A percentile compares a stretch with the other conserved stretches of the same genome.
Evolutionary conservation across 2,888 invertebrate species (phyloP).

Genomic region (Eristalinus sepulchralis): DNA sequence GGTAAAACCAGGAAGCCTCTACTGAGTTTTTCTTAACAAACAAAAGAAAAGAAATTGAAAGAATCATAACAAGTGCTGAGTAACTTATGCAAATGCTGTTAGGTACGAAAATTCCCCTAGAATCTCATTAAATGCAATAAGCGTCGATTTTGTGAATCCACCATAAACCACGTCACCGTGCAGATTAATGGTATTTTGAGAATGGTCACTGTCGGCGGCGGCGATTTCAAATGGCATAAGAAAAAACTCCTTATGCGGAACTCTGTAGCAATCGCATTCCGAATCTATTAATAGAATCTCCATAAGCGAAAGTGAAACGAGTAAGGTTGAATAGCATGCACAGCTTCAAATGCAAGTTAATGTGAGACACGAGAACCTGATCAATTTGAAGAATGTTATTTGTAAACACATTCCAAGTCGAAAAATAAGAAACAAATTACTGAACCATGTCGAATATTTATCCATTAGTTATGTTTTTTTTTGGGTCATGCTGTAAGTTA

Average conservation of each 20-base stretch:
- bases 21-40: too few relatives aligned
- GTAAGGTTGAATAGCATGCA: neutral
- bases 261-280: neutral
- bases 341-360: neutral
- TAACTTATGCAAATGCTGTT: neutral
- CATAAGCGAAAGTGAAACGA: neutral
- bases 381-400: neutral
- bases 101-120: neutral
- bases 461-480: neutral
- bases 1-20: neutral
- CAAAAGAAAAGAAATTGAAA: neutral
- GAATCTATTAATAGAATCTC: neutral
- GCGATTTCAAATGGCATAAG: neutral
- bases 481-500: neutral
- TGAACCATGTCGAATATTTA: neutral
- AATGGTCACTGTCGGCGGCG: neutral
- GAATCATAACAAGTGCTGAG: neutral
- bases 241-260: neutral
- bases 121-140: neutral
- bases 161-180: neutral
- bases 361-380: neutral
- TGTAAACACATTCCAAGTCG: neutral
- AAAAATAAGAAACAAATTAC: neutral
- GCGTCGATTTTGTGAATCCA: neutral
- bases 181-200: neutral